Conservation (phyloP, 2,113 vertebrate genomes). For the Scomber japonicus region DNA sequence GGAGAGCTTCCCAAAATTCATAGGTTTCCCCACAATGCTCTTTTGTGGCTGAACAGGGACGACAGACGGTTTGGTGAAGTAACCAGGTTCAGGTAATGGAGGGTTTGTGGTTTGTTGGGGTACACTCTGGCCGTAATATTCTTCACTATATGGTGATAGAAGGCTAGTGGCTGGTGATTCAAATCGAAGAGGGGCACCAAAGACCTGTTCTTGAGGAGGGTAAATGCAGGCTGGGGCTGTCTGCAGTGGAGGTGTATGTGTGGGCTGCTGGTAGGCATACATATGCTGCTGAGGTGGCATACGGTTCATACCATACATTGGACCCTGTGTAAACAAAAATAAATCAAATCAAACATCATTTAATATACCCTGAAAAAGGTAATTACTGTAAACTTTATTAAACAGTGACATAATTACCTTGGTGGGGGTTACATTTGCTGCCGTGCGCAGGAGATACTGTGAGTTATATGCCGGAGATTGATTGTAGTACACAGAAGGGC, state of each 20-base stretch:
- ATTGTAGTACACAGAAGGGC: conserved; percentile 92
- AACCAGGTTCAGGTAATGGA: conserved; percentile 94
- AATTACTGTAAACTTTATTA: not conserved
- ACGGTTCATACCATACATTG: conserved; percentile 93
- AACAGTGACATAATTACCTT: conserved; percentile 86
- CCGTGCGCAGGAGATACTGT: conserved; percentile 94
- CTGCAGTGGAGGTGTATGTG: conserved; percentile 94
- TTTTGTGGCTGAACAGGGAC: conserved; percentile 84
- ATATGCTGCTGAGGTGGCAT: conserved; percentile 92
- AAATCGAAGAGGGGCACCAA: conserved; percentile 89
- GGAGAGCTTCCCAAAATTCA: conserved; percentile 89
- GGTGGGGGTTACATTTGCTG: conserved; percentile 93
- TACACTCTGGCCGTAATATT: conserved; percentile 91
- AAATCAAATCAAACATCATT: not conserved
- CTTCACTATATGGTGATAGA: conserved; percentile 93
- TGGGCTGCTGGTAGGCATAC: conserved; percentile 92
- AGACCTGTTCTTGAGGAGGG: conserved; percentile 93
- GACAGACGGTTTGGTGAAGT: conserved; percentile 93
- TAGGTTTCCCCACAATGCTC: conserved; percentile 85
- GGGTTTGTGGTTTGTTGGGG: conserved; percentile 91
- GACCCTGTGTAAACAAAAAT: conserved; percentile 81
- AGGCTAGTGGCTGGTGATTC: conserved; percentile 91
- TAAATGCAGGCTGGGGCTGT: conserved; percentile 90
- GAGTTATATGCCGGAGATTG: conserved; percentile 96
- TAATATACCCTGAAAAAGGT: not conserved